Evolutionary conservation across 2,113 vertebrate genomes (phyloP), one percentile per base, ranked within the genome.

Genomic region (Mustela lutreola): DNA sequence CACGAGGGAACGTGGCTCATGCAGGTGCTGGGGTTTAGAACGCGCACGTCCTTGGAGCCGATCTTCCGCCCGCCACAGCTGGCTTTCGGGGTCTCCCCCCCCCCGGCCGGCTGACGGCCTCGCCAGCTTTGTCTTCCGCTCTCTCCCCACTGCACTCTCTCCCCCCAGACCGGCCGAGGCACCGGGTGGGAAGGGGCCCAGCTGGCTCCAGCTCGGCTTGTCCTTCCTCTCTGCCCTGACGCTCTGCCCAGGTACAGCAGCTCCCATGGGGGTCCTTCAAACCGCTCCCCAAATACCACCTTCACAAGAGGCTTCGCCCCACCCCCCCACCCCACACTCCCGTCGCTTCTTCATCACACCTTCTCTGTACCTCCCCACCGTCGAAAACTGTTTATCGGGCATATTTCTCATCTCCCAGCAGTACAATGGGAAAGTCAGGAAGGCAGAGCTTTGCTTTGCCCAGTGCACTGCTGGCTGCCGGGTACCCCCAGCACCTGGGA

Each of bases 61-160:
- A 3, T 45, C 6, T 14, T 63, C 48, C 9, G 33, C 76, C 62
- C 2, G 70, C 63, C 62, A 15, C 7, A 1, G 4, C 2, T 0
- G 42, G 42, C 22, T 73, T 15, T 60, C 24, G 18, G 33, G 11
- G 56, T 3, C 24, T 3, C 24, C 76, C 6, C 24, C 4, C 15
- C 0, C 7, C 0, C 11, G 56, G 36, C 36, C 15, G 10, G 7
- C 53, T 76, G 18, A 2, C 3, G 5, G 0, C 5, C 24, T 14
- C 10, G 63, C 71, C 15, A 28, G 24, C 62, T 19, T 31, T 31
- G 11, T 36, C 83, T 28, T n/a, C 62, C 4, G 26, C 56, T 79
- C 45, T 95, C 96, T 97, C 93, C 96, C 97, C 89, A 76, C 63
- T 95, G 97, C 96, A 98, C 96, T 93, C 89, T 98, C 83, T 86